A percentile compares a stretch with the other conserved stretches of the same genome.
These are phyloP conservation scores for Anguilla megastoma DNA, from an alignment of 2,797 vertebrate genomes.

Conservation along the genomic window DNA sequence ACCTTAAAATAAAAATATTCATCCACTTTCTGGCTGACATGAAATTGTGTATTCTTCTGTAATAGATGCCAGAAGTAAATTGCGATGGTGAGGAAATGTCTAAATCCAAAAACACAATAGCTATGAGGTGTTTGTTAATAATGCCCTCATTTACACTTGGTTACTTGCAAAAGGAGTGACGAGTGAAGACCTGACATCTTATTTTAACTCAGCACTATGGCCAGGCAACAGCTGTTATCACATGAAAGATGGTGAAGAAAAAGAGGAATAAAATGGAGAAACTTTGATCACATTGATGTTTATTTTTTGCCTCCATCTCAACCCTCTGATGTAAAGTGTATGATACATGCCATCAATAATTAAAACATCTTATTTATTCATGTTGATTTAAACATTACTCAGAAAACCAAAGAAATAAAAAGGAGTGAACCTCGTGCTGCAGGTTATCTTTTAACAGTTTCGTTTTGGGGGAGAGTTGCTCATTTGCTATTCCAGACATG, in stretches of 20 bases:
- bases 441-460: not conserved
- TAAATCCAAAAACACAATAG: not conserved
- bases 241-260: not conserved
- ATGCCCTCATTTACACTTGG: not conserved
- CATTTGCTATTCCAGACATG: conserved; percentile 1
- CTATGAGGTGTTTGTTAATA: not conserved
- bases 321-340: not conserved
- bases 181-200: not conserved
- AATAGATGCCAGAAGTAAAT: not conserved
- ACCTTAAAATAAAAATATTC: not conserved
- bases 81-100: not conserved
- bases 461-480: not conserved
- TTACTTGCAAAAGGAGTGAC: not conserved
- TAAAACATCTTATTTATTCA: not conserved
- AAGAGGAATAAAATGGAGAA: not conserved
- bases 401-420: not conserved
- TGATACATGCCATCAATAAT: not conserved
- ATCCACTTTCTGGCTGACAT: not conserved
- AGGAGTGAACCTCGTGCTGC: not conserved
- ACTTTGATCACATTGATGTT: not conserved
- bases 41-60: not conserved
- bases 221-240: not conserved
- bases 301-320: not conserved
- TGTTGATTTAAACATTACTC: not conserved
- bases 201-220: not conserved